A percentile compares a stretch with the other conserved stretches of the same genome.
Evolutionary conservation across 2,113 vertebrate species (phyloP).

Genomic region (Sitta europaea): DNA sequence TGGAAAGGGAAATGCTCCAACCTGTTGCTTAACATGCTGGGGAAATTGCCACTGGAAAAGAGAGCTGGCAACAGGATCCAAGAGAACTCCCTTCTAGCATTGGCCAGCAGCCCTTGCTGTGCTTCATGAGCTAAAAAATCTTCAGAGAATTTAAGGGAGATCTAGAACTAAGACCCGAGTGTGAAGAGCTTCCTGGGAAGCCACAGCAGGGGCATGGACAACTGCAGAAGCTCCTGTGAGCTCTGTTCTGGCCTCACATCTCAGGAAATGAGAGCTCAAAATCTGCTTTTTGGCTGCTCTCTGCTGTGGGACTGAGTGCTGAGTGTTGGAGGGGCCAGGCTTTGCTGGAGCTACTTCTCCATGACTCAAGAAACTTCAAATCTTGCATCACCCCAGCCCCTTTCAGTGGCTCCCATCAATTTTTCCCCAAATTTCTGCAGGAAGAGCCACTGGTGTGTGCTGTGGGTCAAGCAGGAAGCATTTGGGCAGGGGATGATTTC

Average conservation of each 20-base stretch:
- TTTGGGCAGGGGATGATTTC: neutral
- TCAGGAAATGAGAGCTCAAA: neutral
- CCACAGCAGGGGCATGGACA: neutral
- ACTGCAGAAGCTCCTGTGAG: neutral
- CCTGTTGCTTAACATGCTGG: neutral
- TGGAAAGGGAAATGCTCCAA: neutral
- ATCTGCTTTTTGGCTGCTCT: neutral
- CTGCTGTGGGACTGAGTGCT: neutral
- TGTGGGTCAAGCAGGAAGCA: neutral
- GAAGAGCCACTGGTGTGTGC: neutral
- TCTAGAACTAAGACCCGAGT: neutral
- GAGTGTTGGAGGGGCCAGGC: neutral
- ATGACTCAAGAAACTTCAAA: neutral
- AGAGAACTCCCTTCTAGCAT: neutral
- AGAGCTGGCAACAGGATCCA: neutral
- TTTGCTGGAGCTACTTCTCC: neutral
- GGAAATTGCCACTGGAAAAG: neutral
- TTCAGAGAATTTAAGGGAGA: neutral
- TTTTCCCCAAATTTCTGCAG: neutral
- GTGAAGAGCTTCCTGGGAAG: neutral
- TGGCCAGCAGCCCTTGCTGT: neutral
- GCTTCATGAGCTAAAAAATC: neutral
- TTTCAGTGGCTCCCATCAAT: neutral
- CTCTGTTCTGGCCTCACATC: neutral
- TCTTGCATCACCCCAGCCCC: neutral